Evolutionary conservation across 2,888 invertebrate species (phyloP), one percentile per base, ranked within the genome.

Genomic region (Trissoscelio sp.): DNA sequence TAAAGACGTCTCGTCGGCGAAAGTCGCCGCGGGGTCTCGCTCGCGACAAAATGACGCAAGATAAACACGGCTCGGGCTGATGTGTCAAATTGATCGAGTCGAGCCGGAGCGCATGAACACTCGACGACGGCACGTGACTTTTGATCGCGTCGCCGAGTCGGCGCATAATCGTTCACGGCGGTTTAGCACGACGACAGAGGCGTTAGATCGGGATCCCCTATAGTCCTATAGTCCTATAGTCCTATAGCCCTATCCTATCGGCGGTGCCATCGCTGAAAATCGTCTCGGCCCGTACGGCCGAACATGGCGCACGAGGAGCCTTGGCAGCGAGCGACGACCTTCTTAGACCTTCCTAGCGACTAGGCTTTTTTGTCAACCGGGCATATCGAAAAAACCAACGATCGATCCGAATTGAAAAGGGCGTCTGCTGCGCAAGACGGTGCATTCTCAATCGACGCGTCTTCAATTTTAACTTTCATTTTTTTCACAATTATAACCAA

Each of bases 21-120:
- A 46, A n/a, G 62, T 60, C 14, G 62, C 62, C 34, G 44, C 39
- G 16, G 42, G 39, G 37, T 75, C 31, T 57, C n/a, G 66, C 37
- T 31, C 14, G 57, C 46, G 46, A 75, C 51, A 48, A 58, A 75
- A 66, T 66, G 66, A 75, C 48, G 66, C 57, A 66, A 75, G 58
- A 66, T 60, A 75, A 67, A 58, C 67, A 67, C 57, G 66, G 16
- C 42, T 60, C 31, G 62, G 62, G 31, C 62, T 28, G 48, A 67
- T 66, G 67, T 75, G 75, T 75, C 67, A 75, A 75, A 66, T 75
- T 75, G 66, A 75, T 75, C 75, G 75, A 62, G 62, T 37, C 39
- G 37, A 12, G 16, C 28, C 60, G 51, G 72, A 42, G 62, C 72
- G 60, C 72, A 62, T 72, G 60, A 60, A 72, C 72, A 53, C 60